A percentile compares a stretch with the other conserved stretches of the same genome.
Conservation (phyloP, 1,140 invertebrate species). For the Eumaeus atala region DNA sequence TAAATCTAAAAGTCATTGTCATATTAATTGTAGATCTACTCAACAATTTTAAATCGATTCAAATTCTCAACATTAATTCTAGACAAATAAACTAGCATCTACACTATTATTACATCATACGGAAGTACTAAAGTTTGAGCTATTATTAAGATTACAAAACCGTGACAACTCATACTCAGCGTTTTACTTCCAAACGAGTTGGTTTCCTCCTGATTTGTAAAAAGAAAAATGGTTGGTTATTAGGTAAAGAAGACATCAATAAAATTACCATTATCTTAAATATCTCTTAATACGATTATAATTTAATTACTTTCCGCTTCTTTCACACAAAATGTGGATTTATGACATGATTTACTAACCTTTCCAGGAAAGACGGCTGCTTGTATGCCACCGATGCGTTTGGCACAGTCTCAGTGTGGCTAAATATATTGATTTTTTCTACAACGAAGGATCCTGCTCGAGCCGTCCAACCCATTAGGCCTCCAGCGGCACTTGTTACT, state of each 20-base stretch:
- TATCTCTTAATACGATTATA: background rate
- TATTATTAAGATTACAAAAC: slow-evolving; percentile 26
- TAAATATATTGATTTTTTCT: slow-evolving; percentile 82
- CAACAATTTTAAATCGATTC: background rate
- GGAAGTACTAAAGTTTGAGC: slow-evolving; percentile 13
- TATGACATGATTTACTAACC: slow-evolving; percentile 45
- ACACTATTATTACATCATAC: slow-evolving; percentile 9
- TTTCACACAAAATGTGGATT: background rate
- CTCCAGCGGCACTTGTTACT: slow-evolving; percentile 54
- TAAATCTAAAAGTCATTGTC: slow-evolving; percentile 1
- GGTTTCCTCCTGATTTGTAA: slow-evolving; percentile 43
- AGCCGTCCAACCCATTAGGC: slow-evolving; percentile 82
- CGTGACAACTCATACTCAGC: slow-evolving; percentile 43
- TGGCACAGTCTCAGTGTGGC: slow-evolving; percentile 62
- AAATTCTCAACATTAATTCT: slow-evolving; percentile 5
- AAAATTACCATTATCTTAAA: too few relatives aligned
- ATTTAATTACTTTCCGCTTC: background rate
- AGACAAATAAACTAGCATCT: slow-evolving; percentile 6
- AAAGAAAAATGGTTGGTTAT: slow-evolving; percentile 24
- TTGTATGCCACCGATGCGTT: slow-evolving; percentile 55
- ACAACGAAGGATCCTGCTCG: slow-evolving; percentile 85
- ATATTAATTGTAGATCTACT: background rate
- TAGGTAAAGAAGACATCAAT: background rate
- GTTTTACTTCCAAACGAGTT: slow-evolving; percentile 30
- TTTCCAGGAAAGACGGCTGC: slow-evolving; percentile 75